phyloP scores from a whole-genome alignment of 2,113 vertebrate genomes.

The Cnemophilus loriae region DNA sequence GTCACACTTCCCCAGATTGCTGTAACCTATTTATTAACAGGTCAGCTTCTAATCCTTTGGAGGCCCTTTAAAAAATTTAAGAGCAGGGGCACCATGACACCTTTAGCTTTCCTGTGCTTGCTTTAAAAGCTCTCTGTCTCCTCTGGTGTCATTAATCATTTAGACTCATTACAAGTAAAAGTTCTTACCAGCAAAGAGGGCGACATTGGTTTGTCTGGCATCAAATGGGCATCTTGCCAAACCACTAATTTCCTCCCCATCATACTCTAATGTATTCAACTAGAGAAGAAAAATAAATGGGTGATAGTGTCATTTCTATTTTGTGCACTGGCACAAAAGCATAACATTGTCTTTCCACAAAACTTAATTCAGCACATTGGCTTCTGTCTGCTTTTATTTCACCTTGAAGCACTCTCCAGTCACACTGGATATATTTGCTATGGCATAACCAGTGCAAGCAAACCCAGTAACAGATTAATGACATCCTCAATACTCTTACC shows the following conservation, averaged over 20 bases:
- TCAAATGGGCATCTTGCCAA: constrained; percentile 98
- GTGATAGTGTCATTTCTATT: constrained; percentile 50
- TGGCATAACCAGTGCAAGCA: not conserved
- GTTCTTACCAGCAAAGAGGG: constrained; percentile 95
- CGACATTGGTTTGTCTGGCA: constrained; percentile 98
- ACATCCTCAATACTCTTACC: constrained; percentile 71
- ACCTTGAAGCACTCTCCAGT: constrained; percentile 2
- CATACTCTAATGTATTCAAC: constrained; percentile 97
- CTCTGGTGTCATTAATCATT: constrained; percentile 69
- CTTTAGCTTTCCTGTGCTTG: constrained; percentile 2
- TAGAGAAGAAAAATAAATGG: constrained; percentile 74
- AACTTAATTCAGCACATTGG: constrained; percentile 48
- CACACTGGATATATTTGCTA: not conserved
- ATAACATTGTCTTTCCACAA: constrained; percentile 29
- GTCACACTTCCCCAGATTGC: not conserved
- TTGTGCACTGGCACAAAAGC: constrained; percentile 9
- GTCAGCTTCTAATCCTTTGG: constrained; percentile 18
- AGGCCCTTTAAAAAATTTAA: constrained; percentile 35
- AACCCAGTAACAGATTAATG: not conserved
- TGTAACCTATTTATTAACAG: constrained; percentile 20
- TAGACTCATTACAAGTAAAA: constrained; percentile 62
- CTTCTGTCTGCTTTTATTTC: constrained; percentile 36
- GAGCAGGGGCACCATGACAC: constrained; percentile 18
- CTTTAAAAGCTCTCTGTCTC: constrained; percentile 48
- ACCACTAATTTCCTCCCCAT: constrained; percentile 98